Evolutionary conservation across 2,113 vertebrate genomes (phyloP).

Genomic region (Oophaga pumilio): DNA sequence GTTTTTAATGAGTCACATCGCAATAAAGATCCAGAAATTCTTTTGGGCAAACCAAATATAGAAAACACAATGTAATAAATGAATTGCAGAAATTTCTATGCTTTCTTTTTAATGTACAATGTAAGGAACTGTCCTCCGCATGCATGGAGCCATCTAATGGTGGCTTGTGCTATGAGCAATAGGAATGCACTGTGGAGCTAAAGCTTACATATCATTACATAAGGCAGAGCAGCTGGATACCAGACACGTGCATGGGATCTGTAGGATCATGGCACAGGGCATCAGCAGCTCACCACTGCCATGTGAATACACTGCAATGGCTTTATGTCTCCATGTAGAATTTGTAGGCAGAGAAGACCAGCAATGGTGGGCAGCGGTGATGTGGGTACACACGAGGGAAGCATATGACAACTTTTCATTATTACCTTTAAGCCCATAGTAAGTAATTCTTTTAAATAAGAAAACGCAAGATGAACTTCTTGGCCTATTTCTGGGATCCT

Average conservation of each 20-base stretch:
- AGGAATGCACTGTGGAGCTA: not conserved
- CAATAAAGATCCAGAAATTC: constrained; percentile 69
- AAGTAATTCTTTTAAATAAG: no score
- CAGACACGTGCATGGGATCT: not conserved
- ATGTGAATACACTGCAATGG: not conserved
- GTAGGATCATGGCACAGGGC: not conserved
- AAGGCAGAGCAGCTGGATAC: not conserved
- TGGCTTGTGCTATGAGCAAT: not conserved
- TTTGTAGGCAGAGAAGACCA: not conserved
- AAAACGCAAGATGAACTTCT: no score
- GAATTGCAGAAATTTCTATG: not conserved
- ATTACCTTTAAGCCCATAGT: no score
- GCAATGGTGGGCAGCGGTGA: no score
- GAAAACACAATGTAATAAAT: constrained; percentile 15
- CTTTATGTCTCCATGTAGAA: not conserved
- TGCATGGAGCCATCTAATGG: constrained; percentile 32
- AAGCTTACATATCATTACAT: not conserved
- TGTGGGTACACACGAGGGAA: no score
- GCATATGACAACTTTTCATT: no score
- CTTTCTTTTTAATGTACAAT: not conserved
- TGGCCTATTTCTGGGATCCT: no score
- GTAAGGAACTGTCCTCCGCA: not conserved
- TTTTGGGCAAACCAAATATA: constrained; percentile 73
- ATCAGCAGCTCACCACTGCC: not conserved
- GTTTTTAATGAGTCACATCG: constrained; percentile 76